phyloP scores from a whole-genome alignment of 2,113 vertebrate genomes.

The Pituophis catenifer region DNA sequence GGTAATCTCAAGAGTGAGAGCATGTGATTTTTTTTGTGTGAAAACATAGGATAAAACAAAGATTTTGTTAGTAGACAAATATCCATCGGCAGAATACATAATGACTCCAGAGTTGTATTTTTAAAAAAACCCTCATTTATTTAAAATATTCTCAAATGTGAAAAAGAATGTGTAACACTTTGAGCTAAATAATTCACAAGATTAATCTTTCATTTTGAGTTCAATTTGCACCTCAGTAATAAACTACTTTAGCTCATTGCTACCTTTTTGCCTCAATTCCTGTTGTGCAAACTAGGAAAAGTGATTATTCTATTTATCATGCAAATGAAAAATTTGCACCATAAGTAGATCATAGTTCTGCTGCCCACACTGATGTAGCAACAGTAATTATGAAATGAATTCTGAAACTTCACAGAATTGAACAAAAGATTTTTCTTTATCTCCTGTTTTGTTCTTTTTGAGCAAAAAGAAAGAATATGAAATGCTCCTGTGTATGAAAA shows the following conservation, averaged over 20 bases:
- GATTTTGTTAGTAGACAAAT: neutral
- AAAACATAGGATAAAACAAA: neutral
- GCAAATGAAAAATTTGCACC: neutral
- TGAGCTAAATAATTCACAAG: neutral
- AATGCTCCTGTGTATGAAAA: neutral
- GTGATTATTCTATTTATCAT: neutral
- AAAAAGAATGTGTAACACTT: neutral
- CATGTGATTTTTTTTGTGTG: neutral
- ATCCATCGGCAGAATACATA: too few relatives aligned
- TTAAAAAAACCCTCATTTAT: neutral
- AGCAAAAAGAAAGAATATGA: neutral
- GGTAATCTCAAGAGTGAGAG: neutral
- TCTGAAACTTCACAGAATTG: neutral
- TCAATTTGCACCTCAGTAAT: neutral
- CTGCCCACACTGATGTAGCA: neutral
- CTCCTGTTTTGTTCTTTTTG: neutral
- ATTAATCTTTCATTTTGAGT: neutral
- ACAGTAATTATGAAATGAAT: neutral
- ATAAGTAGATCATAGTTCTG: neutral
- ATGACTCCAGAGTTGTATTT: neutral
- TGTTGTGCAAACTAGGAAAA: neutral
- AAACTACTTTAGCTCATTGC: neutral
- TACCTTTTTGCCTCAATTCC: neutral
- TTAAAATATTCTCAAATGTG: neutral
- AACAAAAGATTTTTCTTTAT: neutral